Base-by-base conservation (phyloP, 2,888 invertebrate genomes). In the Thalpophila matura region DNA sequence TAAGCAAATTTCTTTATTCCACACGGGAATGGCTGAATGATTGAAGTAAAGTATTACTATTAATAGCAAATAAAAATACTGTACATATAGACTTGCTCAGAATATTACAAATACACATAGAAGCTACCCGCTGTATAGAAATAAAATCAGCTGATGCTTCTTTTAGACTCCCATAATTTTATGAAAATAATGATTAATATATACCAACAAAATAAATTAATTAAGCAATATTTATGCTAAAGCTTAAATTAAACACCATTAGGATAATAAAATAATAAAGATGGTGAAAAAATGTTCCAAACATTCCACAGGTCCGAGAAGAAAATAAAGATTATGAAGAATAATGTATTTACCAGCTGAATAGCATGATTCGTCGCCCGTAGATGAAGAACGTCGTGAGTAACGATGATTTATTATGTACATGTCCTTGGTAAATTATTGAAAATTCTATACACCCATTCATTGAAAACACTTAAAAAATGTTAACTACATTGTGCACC, bases 401-500 rank as follows among this genome's bases (percentile, higher is more conserved):
- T 85, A 86, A 82, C 87, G 88, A 89, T 88, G 87, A 89, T 91
- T 94, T 94, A 89, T 81, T 90, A 92, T 92, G 93, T 86, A 93
- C 94, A 95, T 95, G 94, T 94, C 94, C 94, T 94, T 93, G 91
- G 90, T 82, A 87, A 89, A 88, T 81, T 88, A 80, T 87, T 82
- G 81, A 87, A 85, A 86, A 89, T 88, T 84, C 80, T 81, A 86
- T 82, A 86, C 86, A 89, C 89, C 84, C 88, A 87, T 87, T 86
- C 88, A 91, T 90, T 85, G 84, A 85, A 86, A 87, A 86, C 81
- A 82, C 82, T 63, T 69, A 66, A 67, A 66, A 55, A 74, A 20
- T 45, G 56, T 38, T 46, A 62, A 47, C 86, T 87, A 86, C 86
- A 89, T 87, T 79, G 71, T 82, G 71, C 79, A 82, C 79, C 59